Base-by-base conservation (phyloP, 2,113 vertebrate genomes). In the Rhabdornis inornatus region DNA sequence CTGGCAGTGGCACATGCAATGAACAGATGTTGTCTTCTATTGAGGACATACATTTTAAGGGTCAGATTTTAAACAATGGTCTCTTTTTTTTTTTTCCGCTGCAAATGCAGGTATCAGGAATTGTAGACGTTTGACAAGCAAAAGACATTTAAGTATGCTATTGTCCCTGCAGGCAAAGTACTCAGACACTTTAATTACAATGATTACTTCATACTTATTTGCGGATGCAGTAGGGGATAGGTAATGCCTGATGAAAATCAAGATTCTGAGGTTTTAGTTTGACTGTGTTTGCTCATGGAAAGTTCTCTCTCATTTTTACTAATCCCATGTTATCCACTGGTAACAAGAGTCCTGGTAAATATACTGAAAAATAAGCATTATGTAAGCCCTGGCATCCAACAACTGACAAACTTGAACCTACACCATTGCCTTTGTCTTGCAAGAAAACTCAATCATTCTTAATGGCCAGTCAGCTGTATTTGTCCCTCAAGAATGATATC, bases 111-210 rank as follows among this genome's bases (percentile, higher is more conserved):
- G 23, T 68, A 83, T 86, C 64, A 66, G 64, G 61, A 87, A 53
- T 30, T 47, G 16, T 9, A 74, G 30, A 53, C 91, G 6, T 45
- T 91, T 89, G 59, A 92, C 68, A 92, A 82, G 30, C 75, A 39
- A 61, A 81, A 92, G 77, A 89, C 47, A 18, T 70, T 31, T 77
- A 92, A 92, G 37, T 63, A 87, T 33, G 50, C 66, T 69, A 84
- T 81, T 71, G 33, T 44, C 56, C 81, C 89, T 76, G 44, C 49
- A 75, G 72, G 93, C 60, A 75, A 92, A 91, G 39, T 91, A 81
- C n/a, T 89, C 80, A 94, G 87, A 91, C 72, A 74, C 56, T 87
- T 70, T 75, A 94, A 94, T 94, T 87, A 77, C 35, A 87, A 63
- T 52, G 83, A 89, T 92, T 87, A 65, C 20, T 40, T 37, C 0